Base-by-base conservation (phyloP, 2,888 invertebrate genomes). In the Nomada fabriciana region DNA sequence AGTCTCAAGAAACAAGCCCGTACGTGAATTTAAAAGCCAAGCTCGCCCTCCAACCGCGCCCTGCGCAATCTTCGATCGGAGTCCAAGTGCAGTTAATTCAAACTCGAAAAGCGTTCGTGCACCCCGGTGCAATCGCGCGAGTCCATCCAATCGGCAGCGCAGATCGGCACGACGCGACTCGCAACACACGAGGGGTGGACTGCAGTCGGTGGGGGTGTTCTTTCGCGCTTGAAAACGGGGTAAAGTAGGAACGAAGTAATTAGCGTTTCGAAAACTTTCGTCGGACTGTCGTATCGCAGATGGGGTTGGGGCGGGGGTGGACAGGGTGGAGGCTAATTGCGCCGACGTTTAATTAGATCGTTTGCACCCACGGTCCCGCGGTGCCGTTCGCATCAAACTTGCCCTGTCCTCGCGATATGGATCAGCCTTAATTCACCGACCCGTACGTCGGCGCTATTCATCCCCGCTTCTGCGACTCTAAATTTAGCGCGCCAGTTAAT, bases 401-500 rank as follows among this genome's bases (percentile, higher is more conserved):
- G 83, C 65, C 77, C 80, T 78, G 80, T 84, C 81, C 87, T 86
- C 70, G 69, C 84, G 87, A 87, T 87, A 87, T 65, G 80, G 75
- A 87, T 87, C 88, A 82, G 76, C 86, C 82, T 88, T 87, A 88
- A 87, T 88, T 88, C 86, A 73, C 74, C 79, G 85, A 20, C 67
- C 52, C 75, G 72, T 71, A 70, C 74, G 75, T 76, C 79, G 75
- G 71, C 79, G 77, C 82, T 72, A 82, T 88, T 86, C 82, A 85
- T 87, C 87, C 23, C 79, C 69, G 74, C 71, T 83, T 57, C 53
- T 53, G 76, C 77, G 80, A 74, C 57, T 80, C 80, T 88, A 87
- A 88, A 88, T 86, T 87, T 87, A 87, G 79, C 77, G 70, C 74
- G 52, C 61, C 69, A 72, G 76, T 70, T 79, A 79, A 77, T 82